Evolutionary conservation across 2,888 invertebrate species (phyloP).

Genomic region (Theretra japonica): DNA sequence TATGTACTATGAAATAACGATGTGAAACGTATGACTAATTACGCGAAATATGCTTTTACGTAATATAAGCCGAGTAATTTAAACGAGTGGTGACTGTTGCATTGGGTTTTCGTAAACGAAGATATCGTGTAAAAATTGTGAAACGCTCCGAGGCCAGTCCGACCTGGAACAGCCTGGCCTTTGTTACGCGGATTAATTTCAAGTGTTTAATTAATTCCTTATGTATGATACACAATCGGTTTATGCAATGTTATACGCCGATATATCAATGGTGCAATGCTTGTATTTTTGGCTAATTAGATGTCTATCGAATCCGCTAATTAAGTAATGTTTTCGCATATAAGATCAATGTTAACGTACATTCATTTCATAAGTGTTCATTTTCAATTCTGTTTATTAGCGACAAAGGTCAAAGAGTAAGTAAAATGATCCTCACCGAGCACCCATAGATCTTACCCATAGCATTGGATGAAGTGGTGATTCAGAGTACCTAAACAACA

Average conservation of each 20-base stretch:
- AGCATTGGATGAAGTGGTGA: too few relatives aligned
- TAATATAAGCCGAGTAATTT: slow-evolving; percentile 52
- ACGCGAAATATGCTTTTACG: slow-evolving; percentile 54
- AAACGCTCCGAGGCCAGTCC: slow-evolving; percentile 64
- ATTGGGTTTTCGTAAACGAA: slow-evolving; percentile 74
- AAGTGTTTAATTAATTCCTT: slow-evolving; percentile 55
- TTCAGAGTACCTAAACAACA: too few relatives aligned
- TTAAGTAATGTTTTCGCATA: neutral
- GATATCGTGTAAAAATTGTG: slow-evolving; percentile 74
- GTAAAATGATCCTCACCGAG: too few relatives aligned
- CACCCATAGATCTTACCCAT: too few relatives aligned
- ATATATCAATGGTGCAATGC: slow-evolving; percentile 15
- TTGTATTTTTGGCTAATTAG: neutral
- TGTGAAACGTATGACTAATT: slow-evolving; percentile 39
- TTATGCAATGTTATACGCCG: slow-evolving; percentile 37
- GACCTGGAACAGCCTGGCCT: slow-evolving; percentile 51
- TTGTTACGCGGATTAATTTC: slow-evolving; percentile 63
- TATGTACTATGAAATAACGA: slow-evolving; percentile 42
- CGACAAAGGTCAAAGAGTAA: too few relatives aligned
- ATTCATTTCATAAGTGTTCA: too few relatives aligned
- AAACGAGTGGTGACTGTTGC: slow-evolving; percentile 62
- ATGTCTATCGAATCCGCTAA: neutral
- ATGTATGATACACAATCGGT: slow-evolving; percentile 42
- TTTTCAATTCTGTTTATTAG: neutral
- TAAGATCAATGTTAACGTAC: neutral